phyloP scores from a whole-genome alignment of 2,888 invertebrate species.

The Atethmia centrago region DNA sequence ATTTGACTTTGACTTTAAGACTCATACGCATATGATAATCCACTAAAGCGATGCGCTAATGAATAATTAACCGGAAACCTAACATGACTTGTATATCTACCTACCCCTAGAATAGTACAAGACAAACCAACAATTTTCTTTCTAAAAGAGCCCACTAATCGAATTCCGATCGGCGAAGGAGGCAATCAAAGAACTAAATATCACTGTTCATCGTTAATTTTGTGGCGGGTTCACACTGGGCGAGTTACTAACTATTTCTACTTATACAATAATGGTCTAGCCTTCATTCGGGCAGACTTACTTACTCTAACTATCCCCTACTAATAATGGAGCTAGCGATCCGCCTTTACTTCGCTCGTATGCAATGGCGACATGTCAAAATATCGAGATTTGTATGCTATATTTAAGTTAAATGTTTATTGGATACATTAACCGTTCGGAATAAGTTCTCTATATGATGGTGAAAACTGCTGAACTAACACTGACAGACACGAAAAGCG shows the following conservation, averaged over 20 bases:
- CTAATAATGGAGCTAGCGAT: too few relatives aligned
- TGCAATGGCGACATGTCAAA: too few relatives aligned
- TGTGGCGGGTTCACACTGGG: slow-evolving; percentile 36
- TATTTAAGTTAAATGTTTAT: too few relatives aligned
- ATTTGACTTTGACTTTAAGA: too few relatives aligned
- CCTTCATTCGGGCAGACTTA: background rate
- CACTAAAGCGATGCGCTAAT: background rate
- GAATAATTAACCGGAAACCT: background rate
- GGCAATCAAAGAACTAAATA: slow-evolving; percentile 63
- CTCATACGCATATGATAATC: background rate
- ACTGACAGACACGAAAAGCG: too few relatives aligned
- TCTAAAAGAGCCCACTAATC: slow-evolving; percentile 51
- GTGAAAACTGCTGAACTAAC: too few relatives aligned
- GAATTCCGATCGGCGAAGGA: slow-evolving; percentile 53
- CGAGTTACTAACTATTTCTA: background rate
- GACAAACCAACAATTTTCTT: slow-evolving; percentile 25
- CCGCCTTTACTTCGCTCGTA: background rate
- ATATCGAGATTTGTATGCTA: too few relatives aligned
- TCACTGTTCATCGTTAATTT: slow-evolving; percentile 52
- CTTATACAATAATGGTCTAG: background rate
- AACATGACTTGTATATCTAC: background rate
- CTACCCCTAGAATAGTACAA: background rate
- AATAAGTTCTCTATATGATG: too few relatives aligned
- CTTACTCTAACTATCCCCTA: too few relatives aligned
- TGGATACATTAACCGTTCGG: too few relatives aligned